Percentiles rank a stretch among this genome's conserved stretches.
phyloP scores from a whole-genome alignment of 2,113 vertebrate species.

The Tragelaphus buxtoni region DNA sequence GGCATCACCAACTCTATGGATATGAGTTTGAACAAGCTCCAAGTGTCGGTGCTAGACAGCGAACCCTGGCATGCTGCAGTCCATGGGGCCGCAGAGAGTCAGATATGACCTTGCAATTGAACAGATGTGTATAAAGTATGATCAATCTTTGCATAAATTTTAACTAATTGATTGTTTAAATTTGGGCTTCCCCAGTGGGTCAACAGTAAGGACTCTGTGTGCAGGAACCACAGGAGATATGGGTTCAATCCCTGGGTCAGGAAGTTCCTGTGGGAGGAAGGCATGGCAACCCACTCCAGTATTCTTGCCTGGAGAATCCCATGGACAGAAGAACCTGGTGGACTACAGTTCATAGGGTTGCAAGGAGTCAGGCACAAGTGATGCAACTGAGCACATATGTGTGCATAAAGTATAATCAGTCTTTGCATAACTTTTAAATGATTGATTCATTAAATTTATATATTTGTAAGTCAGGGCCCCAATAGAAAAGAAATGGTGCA shows the following conservation, averaged over 20 bases:
- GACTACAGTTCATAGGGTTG: accelerated
- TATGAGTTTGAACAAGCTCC: neutral
- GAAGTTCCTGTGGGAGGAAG: neutral
- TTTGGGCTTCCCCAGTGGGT: neutral
- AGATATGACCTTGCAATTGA: accelerated
- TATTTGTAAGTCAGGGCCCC: neutral
- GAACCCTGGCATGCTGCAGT: neutral
- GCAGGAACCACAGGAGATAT: neutral
- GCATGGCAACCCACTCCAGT: neutral
- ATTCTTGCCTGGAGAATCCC: neutral
- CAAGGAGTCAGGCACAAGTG: neutral
- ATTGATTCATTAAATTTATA: neutral
- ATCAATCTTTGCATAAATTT: neutral
- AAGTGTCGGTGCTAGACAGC: neutral
- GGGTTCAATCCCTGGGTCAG: neutral
- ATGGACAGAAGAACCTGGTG: neutral
- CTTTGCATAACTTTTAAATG: neutral
- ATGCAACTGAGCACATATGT: neutral
- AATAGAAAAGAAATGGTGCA: neutral
- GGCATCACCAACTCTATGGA: neutral
- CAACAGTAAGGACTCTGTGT: neutral
- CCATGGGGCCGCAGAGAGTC: neutral
- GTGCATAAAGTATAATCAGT: neutral
- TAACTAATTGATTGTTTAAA: neutral
- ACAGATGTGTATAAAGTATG: neutral